Evolutionary conservation across 2,113 vertebrate species (phyloP).

Genomic region (Brachypodius melanocephalos): DNA sequence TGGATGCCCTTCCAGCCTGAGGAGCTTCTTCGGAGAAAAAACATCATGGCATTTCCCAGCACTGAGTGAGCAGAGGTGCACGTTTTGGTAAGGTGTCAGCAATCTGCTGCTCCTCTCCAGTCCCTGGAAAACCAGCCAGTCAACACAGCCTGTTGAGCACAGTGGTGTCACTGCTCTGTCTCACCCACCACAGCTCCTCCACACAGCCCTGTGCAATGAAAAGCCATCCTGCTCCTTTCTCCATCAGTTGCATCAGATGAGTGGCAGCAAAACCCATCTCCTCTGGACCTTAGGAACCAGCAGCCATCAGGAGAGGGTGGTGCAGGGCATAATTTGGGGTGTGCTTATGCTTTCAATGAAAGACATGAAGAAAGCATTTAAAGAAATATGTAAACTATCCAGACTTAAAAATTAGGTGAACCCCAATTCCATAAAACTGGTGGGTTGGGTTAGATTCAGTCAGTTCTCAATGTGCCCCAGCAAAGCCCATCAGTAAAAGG

Average conservation of each 20-base stretch:
- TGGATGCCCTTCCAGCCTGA: neutral
- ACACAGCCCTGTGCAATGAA: too few species aligned
- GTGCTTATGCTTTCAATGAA: neutral
- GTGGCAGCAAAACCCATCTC: neutral
- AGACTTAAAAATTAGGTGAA: neutral
- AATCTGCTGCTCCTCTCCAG: neutral
- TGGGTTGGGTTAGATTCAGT: neutral
- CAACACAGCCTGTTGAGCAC: neutral
- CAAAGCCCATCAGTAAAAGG: neutral
- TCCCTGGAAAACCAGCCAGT: neutral
- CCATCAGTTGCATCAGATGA: neutral
- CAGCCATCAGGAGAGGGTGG: neutral
- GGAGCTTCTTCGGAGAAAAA: neutral
- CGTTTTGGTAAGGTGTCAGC: neutral
- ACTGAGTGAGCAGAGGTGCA: neutral
- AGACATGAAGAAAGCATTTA: neutral
- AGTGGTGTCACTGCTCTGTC: neutral
- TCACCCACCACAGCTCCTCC: neutral
- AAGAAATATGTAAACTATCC: neutral
- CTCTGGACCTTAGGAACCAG: neutral
- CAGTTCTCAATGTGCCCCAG: neutral
- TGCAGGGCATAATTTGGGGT: neutral
- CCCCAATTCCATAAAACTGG: neutral
- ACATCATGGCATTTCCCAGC: rapidly evolving
- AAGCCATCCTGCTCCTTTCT: neutral